Evolutionary conservation across 2,888 invertebrate species (phyloP), one percentile per base, ranked within the genome.

Genomic region (Shargacucullia verbasci): DNA sequence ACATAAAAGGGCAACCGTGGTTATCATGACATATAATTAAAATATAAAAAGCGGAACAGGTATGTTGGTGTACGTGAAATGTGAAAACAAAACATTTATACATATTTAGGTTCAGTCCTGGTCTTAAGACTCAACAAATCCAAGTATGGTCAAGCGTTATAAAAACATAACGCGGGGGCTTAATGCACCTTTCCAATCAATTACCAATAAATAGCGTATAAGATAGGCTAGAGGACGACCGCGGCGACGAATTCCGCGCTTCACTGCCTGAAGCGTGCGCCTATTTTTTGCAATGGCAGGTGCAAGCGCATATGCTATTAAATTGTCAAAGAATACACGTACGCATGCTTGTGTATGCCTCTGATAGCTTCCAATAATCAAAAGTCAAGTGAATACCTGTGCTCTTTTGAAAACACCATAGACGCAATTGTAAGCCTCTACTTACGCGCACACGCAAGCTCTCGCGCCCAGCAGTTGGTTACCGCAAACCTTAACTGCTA

Each of bases 221-320:
- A 88, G 88, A 90, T 90, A 88, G 90, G 83, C 89, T 81, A 89
- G 84, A 85, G 81, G 84, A 84, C 79, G 83, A 83, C 78, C 75
- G 85, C 84, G 86, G 89, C 90, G 92, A 91, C 91, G 91, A 92
- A 92, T 92, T 91, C 92, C 90, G 84, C 89, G 88, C 92, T 88
- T 85, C 89, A 78, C 82, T 84, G 91, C 90, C 90, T 87, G 89
- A 89, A 92, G 92, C 93, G 89, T 91, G 92, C 85, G 86, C 86
- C 87, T 89, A 89, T 89, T 94, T 94, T 94, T 94, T 94, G 92
- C 91, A 90, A 72, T 63, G 87, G 91, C 93, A 94, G 93, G 93
- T 94, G 93, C 86, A 80, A 73, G 83, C 82, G 85, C 92, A 92
- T 92, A 91, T 92, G 94, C 92, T 92, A 92, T 94, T 93, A 93